Evolutionary conservation across 1,140 invertebrate species (phyloP).

Genomic region (Cherax destructor): DNA sequence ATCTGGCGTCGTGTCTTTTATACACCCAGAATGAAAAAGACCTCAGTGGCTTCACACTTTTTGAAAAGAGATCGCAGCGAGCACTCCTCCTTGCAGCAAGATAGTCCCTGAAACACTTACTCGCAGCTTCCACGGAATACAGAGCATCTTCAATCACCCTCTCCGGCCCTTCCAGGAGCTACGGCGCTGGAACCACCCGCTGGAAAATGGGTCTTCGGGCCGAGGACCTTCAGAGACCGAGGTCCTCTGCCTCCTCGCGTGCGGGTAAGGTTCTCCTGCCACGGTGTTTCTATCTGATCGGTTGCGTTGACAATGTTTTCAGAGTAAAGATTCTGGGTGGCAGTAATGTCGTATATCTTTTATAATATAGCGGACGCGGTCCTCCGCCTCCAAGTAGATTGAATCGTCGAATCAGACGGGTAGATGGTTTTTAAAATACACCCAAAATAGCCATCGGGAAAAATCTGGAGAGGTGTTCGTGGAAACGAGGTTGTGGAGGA

Average conservation of each 20-base stretch:
- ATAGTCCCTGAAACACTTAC: constrained; percentile 72
- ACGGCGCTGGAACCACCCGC: background rate
- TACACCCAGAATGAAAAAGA: constrained; percentile 63
- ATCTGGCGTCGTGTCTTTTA: constrained; percentile 53
- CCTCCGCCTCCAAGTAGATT: constrained; percentile 62
- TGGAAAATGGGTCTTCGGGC: constrained; percentile 21
- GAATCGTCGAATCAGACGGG: constrained; percentile 64
- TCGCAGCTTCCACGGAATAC: constrained; percentile 72
- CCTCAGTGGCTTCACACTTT: constrained; percentile 71
- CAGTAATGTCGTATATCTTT: constrained; percentile 66
- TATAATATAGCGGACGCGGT: constrained; percentile 67
- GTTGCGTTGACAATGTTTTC: constrained; percentile 72
- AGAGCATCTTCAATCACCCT: constrained; percentile 72
- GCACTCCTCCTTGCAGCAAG: constrained; percentile 70
- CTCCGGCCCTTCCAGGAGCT: constrained; percentile 48
- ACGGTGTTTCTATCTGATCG: constrained; percentile 70
- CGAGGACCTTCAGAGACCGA: constrained; percentile 5
- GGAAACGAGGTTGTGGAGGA: constrained; percentile 68
- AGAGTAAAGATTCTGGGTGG: constrained; percentile 71
- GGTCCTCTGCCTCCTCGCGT: background rate
- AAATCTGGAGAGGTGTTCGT: constrained; percentile 64
- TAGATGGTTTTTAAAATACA: constrained; percentile 67
- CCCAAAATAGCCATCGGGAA: constrained; percentile 58
- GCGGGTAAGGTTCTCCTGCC: constrained; percentile 43
- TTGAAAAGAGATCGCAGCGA: constrained; percentile 71